phyloP scores from a whole-genome alignment of 2,113 vertebrate species.

The Penelope pileata region DNA sequence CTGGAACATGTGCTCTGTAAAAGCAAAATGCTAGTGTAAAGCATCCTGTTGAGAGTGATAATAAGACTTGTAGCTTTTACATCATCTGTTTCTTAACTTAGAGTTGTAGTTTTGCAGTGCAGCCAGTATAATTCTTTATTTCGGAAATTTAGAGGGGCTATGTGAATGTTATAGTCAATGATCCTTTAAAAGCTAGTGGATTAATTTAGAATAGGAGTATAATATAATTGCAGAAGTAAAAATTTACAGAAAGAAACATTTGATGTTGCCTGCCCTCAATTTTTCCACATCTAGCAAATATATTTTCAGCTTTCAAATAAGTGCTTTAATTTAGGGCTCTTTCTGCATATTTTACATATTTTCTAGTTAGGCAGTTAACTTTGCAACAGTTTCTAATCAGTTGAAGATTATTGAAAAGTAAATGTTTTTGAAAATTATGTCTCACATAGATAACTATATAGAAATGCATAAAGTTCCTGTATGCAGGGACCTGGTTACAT shows the following conservation, averaged over 20 bases:
- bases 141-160: not conserved
- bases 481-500: not conserved
- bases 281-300: not conserved
- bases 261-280: not conserved
- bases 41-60: conserved; percentile 33
- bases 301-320: not conserved
- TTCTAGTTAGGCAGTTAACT: not conserved
- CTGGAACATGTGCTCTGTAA: not conserved
- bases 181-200: not conserved
- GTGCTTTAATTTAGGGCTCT: not conserved
- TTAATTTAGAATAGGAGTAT: not conserved
- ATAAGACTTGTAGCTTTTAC: not conserved
- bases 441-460: not conserved
- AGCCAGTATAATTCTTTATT: not conserved
- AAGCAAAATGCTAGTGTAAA: conserved; percentile 18
- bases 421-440: not conserved
- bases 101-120: not conserved
- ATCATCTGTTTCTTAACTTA: not conserved
- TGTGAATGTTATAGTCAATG: not conserved
- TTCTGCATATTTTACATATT: not conserved
- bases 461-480: not conserved
- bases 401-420: not conserved
- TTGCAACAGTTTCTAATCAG: not conserved
- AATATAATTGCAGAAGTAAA: conserved; percentile 18
- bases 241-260: not conserved